These are phyloP conservation scores for Hypanus sabinus DNA, from an alignment of 2,113 vertebrate species.

Conservation along the genomic window DNA sequence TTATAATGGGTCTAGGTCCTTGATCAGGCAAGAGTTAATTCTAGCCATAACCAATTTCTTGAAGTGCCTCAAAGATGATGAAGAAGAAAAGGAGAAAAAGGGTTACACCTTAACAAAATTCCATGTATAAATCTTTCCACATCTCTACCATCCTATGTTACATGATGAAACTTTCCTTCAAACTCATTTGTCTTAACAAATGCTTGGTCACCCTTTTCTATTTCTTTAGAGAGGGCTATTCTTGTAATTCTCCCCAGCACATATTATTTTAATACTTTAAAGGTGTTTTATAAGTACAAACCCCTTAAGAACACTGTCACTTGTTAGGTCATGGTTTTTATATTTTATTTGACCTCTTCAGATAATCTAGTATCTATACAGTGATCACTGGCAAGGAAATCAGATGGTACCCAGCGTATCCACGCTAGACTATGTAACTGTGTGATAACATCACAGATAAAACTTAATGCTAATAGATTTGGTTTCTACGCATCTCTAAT, in stretches of 20 bases:
- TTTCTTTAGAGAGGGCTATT: not conserved
- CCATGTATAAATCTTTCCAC: not conserved
- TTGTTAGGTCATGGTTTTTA: not conserved
- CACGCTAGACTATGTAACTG: not conserved
- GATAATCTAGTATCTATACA: not conserved
- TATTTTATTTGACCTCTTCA: not conserved
- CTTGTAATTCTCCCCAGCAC: not conserved
- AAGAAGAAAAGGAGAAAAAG: no score
- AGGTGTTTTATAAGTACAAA: not conserved
- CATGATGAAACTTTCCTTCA: not conserved
- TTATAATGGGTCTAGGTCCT: no score
- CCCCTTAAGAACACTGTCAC: not conserved
- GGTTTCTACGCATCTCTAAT: not conserved
- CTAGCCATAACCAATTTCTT: no score
- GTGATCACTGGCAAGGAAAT: not conserved
- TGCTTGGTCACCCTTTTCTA: not conserved
- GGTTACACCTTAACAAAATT: not conserved
- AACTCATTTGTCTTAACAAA: not conserved
- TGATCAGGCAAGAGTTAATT: no score
- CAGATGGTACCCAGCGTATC: not conserved
- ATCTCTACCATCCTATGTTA: no score
- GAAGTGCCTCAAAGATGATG: no score
- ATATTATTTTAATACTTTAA: not conserved
- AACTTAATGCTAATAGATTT: not conserved
- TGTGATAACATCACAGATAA: not conserved